phyloP scores from a whole-genome alignment of 2,113 vertebrate species.

The Brachyistius frenatus region DNA sequence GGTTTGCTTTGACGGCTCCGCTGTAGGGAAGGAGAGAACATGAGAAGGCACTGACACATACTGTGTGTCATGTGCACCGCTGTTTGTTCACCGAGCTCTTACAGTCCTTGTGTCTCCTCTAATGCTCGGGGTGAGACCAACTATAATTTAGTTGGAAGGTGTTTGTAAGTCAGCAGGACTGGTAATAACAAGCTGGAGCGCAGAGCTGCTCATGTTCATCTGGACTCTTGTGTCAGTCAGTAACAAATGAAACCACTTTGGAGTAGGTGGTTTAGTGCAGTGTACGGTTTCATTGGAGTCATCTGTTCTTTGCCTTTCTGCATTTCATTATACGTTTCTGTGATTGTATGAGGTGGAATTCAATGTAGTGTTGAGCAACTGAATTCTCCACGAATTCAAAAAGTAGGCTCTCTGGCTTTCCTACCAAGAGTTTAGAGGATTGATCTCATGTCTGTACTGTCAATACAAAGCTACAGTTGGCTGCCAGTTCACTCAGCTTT shows the following conservation, averaged over 20 bases:
- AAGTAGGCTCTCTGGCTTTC: not conserved
- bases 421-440: not conserved
- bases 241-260: slow-evolving; percentile 56
- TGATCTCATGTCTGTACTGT: not conserved
- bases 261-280: slow-evolving; percentile 23
- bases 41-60: slow-evolving; percentile 63
- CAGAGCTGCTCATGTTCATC: slow-evolving; percentile 22
- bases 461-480: not conserved
- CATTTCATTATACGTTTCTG: not conserved
- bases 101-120: slow-evolving; percentile 15
- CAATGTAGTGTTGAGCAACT: not conserved
- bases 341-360: not conserved
- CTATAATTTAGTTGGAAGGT: slow-evolving; percentile 56
- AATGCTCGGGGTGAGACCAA: slow-evolving; percentile 25
- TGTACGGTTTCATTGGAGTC: slow-evolving; percentile 27
- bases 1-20: slow-evolving; percentile 25
- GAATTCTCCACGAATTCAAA: not conserved
- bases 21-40: slow-evolving; percentile 57
- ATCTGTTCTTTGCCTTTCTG: not conserved
- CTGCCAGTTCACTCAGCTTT: not conserved
- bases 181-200: slow-evolving; percentile 44
- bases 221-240: slow-evolving; percentile 1
- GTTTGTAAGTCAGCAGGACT: slow-evolving; percentile 32
- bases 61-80: slow-evolving; percentile 34
- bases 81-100: slow-evolving; percentile 67